A percentile compares a stretch with the other conserved stretches of the same genome.
Conservation (phyloP, 2,888 invertebrate genomes). For the Torymus aiolomorphi region DNA sequence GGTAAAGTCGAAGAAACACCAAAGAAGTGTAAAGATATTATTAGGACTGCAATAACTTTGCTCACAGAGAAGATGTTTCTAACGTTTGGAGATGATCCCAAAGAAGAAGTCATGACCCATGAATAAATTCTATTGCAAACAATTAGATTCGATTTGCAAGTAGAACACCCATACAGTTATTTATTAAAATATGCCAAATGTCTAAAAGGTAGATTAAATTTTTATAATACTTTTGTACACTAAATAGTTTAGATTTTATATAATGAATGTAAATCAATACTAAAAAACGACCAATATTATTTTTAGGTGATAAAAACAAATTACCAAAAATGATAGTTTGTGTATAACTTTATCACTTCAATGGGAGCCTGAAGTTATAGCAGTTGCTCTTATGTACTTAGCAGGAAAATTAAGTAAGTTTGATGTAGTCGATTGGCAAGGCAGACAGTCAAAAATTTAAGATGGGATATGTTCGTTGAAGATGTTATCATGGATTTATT, state of each 20-base stretch:
- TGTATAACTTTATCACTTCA: slow-evolving; percentile 97
- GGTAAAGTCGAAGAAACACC: slow-evolving; percentile 99
- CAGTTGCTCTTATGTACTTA: slow-evolving; percentile 97
- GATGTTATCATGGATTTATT: slow-evolving; percentile 95
- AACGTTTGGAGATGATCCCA: slow-evolving; percentile 95
- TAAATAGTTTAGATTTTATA: slow-evolving; percentile 27
- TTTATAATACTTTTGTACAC: neutral
- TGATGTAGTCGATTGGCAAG: slow-evolving; percentile 95
- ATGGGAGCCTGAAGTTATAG: slow-evolving; percentile 99
- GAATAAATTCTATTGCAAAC: slow-evolving; percentile 97
- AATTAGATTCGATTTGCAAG: slow-evolving; percentile 98
- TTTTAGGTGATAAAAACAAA: slow-evolving; percentile 89
- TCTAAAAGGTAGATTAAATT: slow-evolving; percentile 81
- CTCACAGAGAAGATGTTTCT: slow-evolving; percentile 90
- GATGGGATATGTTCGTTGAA: slow-evolving; percentile 98
- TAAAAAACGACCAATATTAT: neutral
- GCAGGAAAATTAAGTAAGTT: slow-evolving; percentile 97
- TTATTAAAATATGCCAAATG: slow-evolving; percentile 95
- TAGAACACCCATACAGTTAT: slow-evolving; percentile 97
- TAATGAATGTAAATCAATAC: neutral
- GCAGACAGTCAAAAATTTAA: slow-evolving; percentile 83
- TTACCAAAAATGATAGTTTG: slow-evolving; percentile 95
- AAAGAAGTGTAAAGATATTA: slow-evolving; percentile 98
- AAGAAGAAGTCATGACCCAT: slow-evolving; percentile 92
- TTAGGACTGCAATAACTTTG: slow-evolving; percentile 89